A percentile compares a stretch with the other conserved stretches of the same genome.
These are phyloP conservation scores for Cyclina sinensis DNA, from an alignment of 1,140 invertebrate genomes.

Conservation along the genomic window DNA sequence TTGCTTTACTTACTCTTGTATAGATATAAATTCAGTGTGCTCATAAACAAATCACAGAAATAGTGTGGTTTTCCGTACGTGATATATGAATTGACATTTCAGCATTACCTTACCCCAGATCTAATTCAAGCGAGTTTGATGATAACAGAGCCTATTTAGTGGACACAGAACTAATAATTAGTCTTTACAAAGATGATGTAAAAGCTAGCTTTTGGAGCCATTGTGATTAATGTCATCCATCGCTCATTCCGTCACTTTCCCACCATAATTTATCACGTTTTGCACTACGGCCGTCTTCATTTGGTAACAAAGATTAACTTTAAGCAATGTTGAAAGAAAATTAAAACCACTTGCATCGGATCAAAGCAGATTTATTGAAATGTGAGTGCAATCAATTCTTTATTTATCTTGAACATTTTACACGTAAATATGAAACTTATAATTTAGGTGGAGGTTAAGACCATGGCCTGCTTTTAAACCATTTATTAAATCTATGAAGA, in stretches of 20 bases:
- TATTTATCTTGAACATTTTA: background rate
- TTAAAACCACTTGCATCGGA: background rate
- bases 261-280: constrained; percentile 23
- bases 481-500: no score
- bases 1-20: no score
- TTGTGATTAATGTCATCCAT: background rate
- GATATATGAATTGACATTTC: background rate
- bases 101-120: background rate
- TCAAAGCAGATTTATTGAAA: constrained; percentile 4
- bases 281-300: background rate
- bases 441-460: no score
- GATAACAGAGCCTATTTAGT: background rate
- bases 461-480: no score
- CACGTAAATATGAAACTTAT: background rate
- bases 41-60: background rate
- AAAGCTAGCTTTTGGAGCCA: background rate
- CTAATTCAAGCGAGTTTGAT: background rate
- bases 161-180: background rate
- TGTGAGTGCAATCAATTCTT: background rate
- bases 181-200: constrained; percentile 8
- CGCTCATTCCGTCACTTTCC: background rate
- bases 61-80: background rate
- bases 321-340: background rate
- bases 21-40: background rate
- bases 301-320: background rate